Conservation (phyloP, 2,113 vertebrate species). For the Tretioscincus oriximinensis region DNA sequence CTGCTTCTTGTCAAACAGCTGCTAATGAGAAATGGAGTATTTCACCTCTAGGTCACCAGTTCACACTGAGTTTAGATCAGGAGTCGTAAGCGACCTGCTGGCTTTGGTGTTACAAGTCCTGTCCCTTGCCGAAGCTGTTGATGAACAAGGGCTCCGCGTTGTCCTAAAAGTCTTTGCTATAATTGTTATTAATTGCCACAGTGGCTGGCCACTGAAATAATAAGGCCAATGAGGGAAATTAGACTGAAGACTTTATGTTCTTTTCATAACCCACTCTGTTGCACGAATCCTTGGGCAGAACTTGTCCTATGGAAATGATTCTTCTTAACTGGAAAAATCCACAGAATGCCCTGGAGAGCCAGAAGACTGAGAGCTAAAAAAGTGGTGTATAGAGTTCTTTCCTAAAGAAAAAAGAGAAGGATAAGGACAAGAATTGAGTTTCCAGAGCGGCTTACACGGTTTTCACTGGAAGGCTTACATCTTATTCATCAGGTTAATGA, state of each 20-base stretch:
- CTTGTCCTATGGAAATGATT: neutral
- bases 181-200: neutral
- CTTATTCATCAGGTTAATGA: too few relatives aligned
- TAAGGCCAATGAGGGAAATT: neutral
- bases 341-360: neutral
- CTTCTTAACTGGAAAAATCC: too few relatives aligned
- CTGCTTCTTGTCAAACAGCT: neutral
- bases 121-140: neutral
- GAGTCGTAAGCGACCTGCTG: neutral
- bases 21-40: constrained; percentile 15
- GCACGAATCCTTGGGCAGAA: rapidly evolving
- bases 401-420: too few relatives aligned
- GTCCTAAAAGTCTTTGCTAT: neutral
- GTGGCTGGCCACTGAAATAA: neutral
- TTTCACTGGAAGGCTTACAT: too few relatives aligned
- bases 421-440: too few relatives aligned
- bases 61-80: constrained; percentile 12
- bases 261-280: rapidly evolving
- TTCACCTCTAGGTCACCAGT: constrained; percentile 7
- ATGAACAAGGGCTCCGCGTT: neutral
- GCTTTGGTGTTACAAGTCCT: neutral
- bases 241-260: rapidly evolving
- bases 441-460: too few relatives aligned
- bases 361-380: neutral
- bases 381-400: neutral